Conservation (phyloP, 2,888 invertebrate genomes). For the Chymomyza caudatula region DNA sequence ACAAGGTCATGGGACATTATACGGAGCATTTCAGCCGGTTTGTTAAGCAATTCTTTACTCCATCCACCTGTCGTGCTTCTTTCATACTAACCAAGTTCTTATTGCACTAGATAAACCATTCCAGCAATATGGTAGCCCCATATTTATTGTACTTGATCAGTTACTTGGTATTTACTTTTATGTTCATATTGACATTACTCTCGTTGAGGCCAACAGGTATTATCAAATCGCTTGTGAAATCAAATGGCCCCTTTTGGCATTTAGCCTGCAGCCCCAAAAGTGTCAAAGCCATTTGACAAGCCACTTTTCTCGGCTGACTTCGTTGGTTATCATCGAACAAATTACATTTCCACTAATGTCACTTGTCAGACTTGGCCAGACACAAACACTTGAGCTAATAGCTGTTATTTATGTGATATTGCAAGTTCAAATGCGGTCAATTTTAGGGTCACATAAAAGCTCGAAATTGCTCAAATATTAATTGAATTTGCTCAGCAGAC, state of each 20-base stretch:
- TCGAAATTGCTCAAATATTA: neutral
- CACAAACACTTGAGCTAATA: conserved; percentile 38
- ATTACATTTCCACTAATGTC: conserved; percentile 37
- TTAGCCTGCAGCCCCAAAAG: neutral
- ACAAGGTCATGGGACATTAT: conserved; percentile 86
- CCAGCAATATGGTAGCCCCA: neutral
- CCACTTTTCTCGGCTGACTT: conserved; percentile 12
- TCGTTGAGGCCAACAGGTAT: conserved; percentile 45
- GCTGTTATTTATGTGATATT: conserved; percentile 14
- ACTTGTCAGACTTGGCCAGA: conserved; percentile 33
- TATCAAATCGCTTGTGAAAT: conserved; percentile 62
- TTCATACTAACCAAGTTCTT: neutral
- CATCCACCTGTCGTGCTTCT: conserved; percentile 12
- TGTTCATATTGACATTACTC: neutral
- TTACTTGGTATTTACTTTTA: conserved; percentile 52
- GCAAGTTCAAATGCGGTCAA: neutral
- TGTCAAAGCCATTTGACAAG: neutral
- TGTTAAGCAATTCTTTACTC: conserved; percentile 65
- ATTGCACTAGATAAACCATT: neutral
- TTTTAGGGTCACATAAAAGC: conserved; percentile 18
- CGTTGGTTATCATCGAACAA: conserved; percentile 27
- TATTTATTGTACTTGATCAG: conserved; percentile 70
- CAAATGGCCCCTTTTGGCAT: conserved; percentile 15
- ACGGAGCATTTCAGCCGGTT: conserved; percentile 87
- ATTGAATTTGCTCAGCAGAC: neutral